A percentile compares a stretch with the other conserved stretches of the same genome.
Conservation (phyloP, 2,797 vertebrate species). For the Sebastes matsubarae region DNA sequence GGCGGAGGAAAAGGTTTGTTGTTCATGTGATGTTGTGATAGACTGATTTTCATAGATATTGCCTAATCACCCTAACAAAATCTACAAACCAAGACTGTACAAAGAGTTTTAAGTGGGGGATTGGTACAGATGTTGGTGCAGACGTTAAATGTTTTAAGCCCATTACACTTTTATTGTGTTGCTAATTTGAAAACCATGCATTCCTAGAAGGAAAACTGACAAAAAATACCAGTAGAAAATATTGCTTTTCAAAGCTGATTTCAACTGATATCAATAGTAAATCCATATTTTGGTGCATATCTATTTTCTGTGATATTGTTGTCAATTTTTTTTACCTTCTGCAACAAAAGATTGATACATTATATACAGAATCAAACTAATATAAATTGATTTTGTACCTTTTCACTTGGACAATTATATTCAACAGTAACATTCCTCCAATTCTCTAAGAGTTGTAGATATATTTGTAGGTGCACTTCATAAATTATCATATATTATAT, state of each 20-base stretch:
- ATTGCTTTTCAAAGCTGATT: not conserved
- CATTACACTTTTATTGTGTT: not conserved
- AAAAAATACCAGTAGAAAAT: not conserved
- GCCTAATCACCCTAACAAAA: not conserved
- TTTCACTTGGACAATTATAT: not conserved
- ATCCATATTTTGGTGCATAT: not conserved
- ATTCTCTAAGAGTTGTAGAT: not conserved
- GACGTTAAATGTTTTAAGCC: not conserved
- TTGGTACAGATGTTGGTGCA: not conserved
- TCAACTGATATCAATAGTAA: not conserved
- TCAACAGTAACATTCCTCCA: not conserved
- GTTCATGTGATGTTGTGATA: not conserved
- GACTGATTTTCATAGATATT: not conserved
- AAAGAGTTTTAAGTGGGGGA: not conserved
- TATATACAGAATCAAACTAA: not conserved
- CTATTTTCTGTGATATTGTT: not conserved
- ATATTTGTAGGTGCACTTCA: not conserved
- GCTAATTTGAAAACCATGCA: not conserved
- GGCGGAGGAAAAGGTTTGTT: not conserved
- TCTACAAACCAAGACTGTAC: not conserved
- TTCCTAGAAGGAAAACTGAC: not conserved
- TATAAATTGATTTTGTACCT: not conserved
- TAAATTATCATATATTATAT: not conserved
- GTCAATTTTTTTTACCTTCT: not conserved
- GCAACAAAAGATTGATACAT: not conserved